Evolutionary conservation across 2,797 vertebrate species (phyloP), one percentile per base, ranked within the genome.

Genomic region (Dryobates pubescens): DNA sequence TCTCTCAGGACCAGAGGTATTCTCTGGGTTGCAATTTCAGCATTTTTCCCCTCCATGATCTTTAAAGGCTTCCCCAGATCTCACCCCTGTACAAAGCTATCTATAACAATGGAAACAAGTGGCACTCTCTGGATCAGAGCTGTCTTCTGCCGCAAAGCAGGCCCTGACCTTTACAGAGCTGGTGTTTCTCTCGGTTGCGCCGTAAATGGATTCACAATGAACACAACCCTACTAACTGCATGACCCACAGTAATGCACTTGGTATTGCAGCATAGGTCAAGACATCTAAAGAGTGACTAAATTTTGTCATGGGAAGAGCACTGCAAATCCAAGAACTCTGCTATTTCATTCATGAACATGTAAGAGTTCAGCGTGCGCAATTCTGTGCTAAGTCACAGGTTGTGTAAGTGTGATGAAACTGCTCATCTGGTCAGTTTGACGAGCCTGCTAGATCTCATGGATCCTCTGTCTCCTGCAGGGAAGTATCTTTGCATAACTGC

Each of bases 351-450:
- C 11, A 9, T 27, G 36, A 75, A 81, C 22, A 54, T 68, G 80
- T 68, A 86, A 79, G 51, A 62, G 75, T 58, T 65, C 13, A 18
- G 6, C 2, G 54, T 81, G 70, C 4, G 56, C 74, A 93, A 90
- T 22, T 63, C 58, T 54, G 54, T 12, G 26, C 10, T 43, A 63
- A 72, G 70, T 72, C 82, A 82, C 24, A 0, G 1, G 36, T 94
- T 95, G 93, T 74, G 94, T 65, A 94, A 96, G 69, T 1, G 30
- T 87, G 76, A 89, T 79, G 90, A 91, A 94, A 77, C 62, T 17
- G 36, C 62, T 74, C 72, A 27, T 11, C 72, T 57, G 32, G 63
- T 63, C 76, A 85, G 63, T 15, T 26, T 6, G 3, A 78, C 71
- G 57, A 61, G 53, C 63, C 59, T 69, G 26, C 22, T 41, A 59